These are phyloP conservation scores for Lipotes vexillifer DNA, from an alignment of 2,113 vertebrate genomes.

Conservation along the genomic window DNA sequence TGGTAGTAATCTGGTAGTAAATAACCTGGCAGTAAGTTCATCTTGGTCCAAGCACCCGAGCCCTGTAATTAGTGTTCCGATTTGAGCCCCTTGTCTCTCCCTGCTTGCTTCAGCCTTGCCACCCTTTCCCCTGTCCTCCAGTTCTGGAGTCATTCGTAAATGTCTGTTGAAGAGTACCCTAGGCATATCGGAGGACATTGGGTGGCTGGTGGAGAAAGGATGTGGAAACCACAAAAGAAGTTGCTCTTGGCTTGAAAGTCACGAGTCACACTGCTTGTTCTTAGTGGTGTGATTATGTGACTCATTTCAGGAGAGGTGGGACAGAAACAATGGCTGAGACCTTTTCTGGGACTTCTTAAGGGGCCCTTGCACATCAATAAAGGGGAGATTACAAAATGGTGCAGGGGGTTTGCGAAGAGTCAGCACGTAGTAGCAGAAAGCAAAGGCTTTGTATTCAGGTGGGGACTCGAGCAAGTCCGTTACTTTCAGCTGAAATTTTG, in stretches of 20 bases:
- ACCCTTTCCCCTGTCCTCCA: accelerated
- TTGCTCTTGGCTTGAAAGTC: background rate
- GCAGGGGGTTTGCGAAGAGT: background rate
- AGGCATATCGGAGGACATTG: accelerated
- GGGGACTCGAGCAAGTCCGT: no score
- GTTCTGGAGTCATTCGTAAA: background rate
- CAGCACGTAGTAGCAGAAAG: background rate
- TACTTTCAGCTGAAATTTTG: background rate
- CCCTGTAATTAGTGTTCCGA: background rate
- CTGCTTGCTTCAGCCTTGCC: background rate
- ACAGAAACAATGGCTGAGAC: background rate
- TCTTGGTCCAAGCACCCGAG: background rate
- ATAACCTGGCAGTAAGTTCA: background rate
- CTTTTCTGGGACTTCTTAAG: background rate
- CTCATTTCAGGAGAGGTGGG: background rate
- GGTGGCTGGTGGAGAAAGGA: background rate
- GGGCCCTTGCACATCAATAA: background rate
- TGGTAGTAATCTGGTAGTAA: background rate
- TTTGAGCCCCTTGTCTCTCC: background rate
- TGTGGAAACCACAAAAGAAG: conserved; percentile 6
- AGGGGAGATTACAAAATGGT: background rate
- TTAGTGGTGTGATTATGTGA: background rate
- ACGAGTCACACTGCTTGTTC: background rate
- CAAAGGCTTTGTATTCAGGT: background rate
- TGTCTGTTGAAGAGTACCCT: background rate